A percentile compares a stretch with the other conserved stretches of the same genome.
Evolutionary conservation across 2,888 invertebrate species (phyloP).

Genomic region (Andrena fulva): DNA sequence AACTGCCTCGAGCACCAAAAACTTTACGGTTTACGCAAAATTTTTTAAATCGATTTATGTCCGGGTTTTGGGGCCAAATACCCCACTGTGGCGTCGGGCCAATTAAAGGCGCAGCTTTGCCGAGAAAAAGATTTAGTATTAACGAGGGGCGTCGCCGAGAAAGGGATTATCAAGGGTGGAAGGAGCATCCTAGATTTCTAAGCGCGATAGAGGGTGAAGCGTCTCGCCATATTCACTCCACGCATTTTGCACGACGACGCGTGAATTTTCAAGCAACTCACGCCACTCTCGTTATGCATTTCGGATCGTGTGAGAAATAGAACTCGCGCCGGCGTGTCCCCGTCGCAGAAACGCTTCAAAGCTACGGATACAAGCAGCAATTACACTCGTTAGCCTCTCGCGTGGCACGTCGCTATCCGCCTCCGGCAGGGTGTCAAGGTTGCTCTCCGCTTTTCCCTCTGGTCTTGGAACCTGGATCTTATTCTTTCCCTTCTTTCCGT

Average conservation of each 20-base stretch:
- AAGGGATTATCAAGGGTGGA: too few relatives aligned
- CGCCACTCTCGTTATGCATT: slow-evolving; percentile 12
- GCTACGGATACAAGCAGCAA: slow-evolving; percentile 14
- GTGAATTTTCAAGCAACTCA: slow-evolving; percentile 18
- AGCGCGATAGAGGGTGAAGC: background rate
- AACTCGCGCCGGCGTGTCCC: background rate
- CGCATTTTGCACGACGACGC: background rate
- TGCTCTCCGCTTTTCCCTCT: background rate
- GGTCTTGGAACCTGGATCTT: too few relatives aligned
- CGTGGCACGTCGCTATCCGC: slow-evolving; percentile 13
- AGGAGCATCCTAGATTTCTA: too few relatives aligned
- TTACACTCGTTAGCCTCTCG: slow-evolving; percentile 43
- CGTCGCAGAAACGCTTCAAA: background rate
- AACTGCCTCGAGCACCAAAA: too few relatives aligned
- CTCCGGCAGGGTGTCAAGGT: slow-evolving; percentile 41
- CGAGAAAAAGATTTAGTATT: too few relatives aligned
- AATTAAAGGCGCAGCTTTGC: too few relatives aligned
- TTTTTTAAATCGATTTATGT: too few relatives aligned
- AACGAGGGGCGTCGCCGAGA: too few relatives aligned
- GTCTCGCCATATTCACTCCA: background rate
- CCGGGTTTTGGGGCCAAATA: too few relatives aligned
- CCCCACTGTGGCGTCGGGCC: too few relatives aligned
- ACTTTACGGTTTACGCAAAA: too few relatives aligned
- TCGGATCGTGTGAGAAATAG: background rate
- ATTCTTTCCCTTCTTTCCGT: background rate